phyloP scores from a whole-genome alignment of 2,113 vertebrate species.

The Vicugna pacos region DNA sequence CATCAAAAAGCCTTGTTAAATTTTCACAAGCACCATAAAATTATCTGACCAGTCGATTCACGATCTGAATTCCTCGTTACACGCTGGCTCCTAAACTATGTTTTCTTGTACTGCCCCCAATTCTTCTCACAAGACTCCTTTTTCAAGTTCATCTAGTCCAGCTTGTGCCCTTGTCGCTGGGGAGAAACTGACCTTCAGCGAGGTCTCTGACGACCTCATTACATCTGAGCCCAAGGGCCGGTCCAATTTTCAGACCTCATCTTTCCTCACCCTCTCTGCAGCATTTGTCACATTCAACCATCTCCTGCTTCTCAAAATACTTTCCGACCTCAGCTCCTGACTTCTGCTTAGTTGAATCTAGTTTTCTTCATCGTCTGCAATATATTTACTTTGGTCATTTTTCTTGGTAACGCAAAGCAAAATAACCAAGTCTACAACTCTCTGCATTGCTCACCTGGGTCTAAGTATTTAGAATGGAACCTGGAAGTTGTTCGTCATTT shows the following conservation, averaged over 20 bases:
- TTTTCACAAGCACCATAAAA: slow-evolving; percentile 45
- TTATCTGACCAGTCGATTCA: neutral
- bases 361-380: neutral
- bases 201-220: slow-evolving; percentile 74
- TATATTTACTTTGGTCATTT: neutral
- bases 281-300: slow-evolving; percentile 72
- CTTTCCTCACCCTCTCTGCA: neutral
- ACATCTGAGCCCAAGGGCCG: slow-evolving; percentile 78
- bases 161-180: slow-evolving; percentile 53
- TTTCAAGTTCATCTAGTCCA: slow-evolving; percentile 55
- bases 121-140: slow-evolving; percentile 48
- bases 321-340: slow-evolving; percentile 47
- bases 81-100: neutral
- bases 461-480: neutral
- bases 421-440: neutral
- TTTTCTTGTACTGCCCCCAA: slow-evolving; percentile 11
- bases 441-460: neutral
- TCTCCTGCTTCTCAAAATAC: slow-evolving; percentile 43
- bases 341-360: neutral
- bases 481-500: neutral
- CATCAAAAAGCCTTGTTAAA: slow-evolving; percentile 14
- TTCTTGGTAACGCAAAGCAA: neutral
- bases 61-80: neutral
- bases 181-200: slow-evolving; percentile 67
- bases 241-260: slow-evolving; percentile 66